Conservation (phyloP, 2,888 invertebrate genomes). For the Eudemis profundana region DNA sequence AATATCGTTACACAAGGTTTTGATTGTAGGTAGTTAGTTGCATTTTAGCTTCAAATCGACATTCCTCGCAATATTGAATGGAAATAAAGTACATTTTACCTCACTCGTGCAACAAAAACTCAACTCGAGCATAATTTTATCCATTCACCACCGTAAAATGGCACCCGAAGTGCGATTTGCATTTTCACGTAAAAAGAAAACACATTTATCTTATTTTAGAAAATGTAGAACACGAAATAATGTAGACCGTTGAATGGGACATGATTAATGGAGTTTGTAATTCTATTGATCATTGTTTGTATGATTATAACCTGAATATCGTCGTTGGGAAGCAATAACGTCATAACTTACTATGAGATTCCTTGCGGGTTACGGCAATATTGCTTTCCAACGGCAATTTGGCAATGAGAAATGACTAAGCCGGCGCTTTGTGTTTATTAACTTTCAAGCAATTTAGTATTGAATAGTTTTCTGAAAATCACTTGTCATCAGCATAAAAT, state of each 20-base stretch:
- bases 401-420: conserved; percentile 21
- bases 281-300: conserved; percentile 33
- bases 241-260: conserved; percentile 54
- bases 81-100: not conserved
- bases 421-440: conserved; percentile 6
- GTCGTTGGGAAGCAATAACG: too few relatives aligned
- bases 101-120: conserved; percentile 5
- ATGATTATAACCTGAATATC: conserved; percentile 18
- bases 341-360: too few relatives aligned
- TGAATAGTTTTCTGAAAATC: conserved; percentile 6
- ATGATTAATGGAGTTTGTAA: conserved; percentile 57
- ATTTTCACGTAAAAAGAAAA: conserved; percentile 45
- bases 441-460: not conserved
- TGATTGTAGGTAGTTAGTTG: too few relatives aligned
- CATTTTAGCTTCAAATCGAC: too few relatives aligned
- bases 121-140: conserved; percentile 20
- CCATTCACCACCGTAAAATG: conserved; percentile 27
- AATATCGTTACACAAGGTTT: too few relatives aligned
- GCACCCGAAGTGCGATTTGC: conserved; percentile 32
- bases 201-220: conserved; percentile 55
- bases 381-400: too few relatives aligned
- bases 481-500: not conserved
- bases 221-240: conserved; percentile 52
- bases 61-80: too few relatives aligned
- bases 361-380: too few relatives aligned